Conservation (phyloP, 2,888 invertebrate genomes). For the Eutolmus rufibarbis region DNA sequence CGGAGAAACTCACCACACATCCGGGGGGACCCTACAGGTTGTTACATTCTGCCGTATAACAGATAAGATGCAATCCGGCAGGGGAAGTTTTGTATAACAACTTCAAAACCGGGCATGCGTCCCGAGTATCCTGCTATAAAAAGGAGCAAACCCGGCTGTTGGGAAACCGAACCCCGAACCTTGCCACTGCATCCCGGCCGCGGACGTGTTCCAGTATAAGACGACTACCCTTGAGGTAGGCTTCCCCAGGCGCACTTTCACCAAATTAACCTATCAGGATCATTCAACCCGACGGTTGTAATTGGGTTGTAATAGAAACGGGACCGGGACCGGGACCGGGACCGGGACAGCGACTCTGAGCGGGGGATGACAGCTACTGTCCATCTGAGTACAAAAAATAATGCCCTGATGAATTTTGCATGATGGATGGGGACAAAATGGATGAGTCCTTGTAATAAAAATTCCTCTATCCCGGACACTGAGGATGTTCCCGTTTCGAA, state of each 20-base stretch:
- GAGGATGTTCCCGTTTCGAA: not conserved
- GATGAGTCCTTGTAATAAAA: not conserved
- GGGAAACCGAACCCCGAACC: not conserved
- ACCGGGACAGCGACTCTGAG: not conserved
- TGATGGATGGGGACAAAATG: not conserved
- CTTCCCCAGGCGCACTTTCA: not conserved
- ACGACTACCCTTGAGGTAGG: not conserved
- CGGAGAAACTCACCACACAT: not conserved
- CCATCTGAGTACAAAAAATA: not conserved
- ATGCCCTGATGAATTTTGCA: not conserved
- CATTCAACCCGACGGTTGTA: not conserved
- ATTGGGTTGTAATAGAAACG: constrained; percentile 1
- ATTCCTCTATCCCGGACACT: not conserved
- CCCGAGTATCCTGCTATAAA: not conserved
- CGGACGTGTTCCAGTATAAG: not conserved
- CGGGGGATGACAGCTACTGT: not conserved
- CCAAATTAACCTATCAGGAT: constrained; percentile 17
- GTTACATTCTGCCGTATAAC: not conserved
- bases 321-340: not conserved
- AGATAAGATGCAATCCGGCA: not conserved
- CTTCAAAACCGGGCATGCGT: not conserved
- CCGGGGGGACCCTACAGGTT: constrained; percentile 13
- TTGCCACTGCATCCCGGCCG: not conserved
- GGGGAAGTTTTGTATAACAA: not conserved
- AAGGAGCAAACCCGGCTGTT: not conserved